Evolutionary conservation across 2,113 vertebrate species (phyloP).

Genomic region (Lutjanus erythropterus): DNA sequence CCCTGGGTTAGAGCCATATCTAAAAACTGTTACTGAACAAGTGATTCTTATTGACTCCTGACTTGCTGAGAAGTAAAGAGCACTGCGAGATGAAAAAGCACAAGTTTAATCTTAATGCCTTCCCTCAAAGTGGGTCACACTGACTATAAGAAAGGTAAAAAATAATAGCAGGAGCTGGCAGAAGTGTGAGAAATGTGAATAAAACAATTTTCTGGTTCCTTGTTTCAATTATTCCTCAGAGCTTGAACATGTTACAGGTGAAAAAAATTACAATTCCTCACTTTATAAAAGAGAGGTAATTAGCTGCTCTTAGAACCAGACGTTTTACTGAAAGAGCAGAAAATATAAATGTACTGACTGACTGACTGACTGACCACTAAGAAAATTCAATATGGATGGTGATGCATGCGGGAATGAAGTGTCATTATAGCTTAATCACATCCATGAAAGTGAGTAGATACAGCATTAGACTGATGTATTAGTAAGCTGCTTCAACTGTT

Average conservation of each 20-base stretch:
- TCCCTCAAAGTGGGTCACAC: constrained; percentile 3
- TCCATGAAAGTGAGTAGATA: constrained; percentile 47
- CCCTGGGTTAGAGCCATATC: background rate
- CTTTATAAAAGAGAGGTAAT: constrained; percentile 5
- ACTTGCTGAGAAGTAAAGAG: background rate
- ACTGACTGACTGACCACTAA: constrained; percentile 12
- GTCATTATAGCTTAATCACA: constrained; percentile 63
- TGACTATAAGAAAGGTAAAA: background rate
- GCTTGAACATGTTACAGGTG: constrained; percentile 36
- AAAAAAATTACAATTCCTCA: constrained; percentile 1
- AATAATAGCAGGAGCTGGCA: background rate
- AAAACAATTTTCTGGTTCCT: constrained; percentile 47
- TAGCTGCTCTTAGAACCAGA: background rate
- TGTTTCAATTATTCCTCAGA: constrained; percentile 54
- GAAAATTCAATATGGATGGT: constrained; percentile 35
- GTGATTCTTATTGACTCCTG: constrained; percentile 8
- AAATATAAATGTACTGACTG: constrained; percentile 7
- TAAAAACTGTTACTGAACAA: background rate
- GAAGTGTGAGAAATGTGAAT: constrained; percentile 33
- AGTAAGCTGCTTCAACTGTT: constrained; percentile 59
- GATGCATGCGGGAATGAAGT: constrained; percentile 45
- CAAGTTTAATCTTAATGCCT: constrained; percentile 1
- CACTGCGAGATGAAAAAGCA: constrained; percentile 7
- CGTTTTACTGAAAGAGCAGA: background rate
- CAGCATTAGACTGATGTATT: constrained; percentile 58